These are phyloP conservation scores for Darevskia mixta DNA, from an alignment of 2,797 vertebrate species.

Conservation along the genomic window DNA sequence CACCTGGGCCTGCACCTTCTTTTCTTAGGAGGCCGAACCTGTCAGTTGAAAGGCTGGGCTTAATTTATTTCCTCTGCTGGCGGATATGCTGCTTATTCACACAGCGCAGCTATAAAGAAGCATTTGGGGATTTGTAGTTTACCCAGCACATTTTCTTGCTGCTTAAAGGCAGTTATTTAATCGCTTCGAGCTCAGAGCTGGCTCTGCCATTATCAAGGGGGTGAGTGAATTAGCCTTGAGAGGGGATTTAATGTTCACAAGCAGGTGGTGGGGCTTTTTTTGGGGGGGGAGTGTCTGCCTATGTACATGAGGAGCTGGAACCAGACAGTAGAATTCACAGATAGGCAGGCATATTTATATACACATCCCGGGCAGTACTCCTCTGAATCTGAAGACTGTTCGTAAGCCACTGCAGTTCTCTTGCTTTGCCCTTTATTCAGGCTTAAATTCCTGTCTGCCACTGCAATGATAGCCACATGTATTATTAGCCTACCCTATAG, in stretches of 20 bases:
- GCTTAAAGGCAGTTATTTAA: fast-evolving
- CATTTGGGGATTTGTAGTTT: constrained; percentile 42
- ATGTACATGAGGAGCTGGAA: fast-evolving
- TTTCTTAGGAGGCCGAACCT: not conserved
- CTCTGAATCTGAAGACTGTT: not conserved
- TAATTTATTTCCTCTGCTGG: constrained; percentile 35
- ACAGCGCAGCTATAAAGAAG: constrained; percentile 22
- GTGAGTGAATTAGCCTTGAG: not conserved
- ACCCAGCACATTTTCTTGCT: not conserved
- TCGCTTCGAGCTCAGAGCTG: not conserved
- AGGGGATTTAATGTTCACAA: fast-evolving
- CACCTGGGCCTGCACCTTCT: not conserved
- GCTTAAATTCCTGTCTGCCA: not conserved
- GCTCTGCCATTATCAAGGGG: fast-evolving
- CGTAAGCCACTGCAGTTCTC: not conserved
- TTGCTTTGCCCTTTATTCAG: not conserved
- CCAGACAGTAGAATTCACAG: not conserved
- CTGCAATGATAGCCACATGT: not conserved
- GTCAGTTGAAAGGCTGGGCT: constrained; percentile 12
- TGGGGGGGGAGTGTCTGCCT: not conserved
- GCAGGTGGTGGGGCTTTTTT: not conserved
- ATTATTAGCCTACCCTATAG: no score
- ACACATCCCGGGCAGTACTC: not conserved
- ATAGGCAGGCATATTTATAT: not conserved
- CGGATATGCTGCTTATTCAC: constrained; percentile 54